phyloP scores from a whole-genome alignment of 2,888 invertebrate genomes.

The Lasioglossum lativentre region DNA sequence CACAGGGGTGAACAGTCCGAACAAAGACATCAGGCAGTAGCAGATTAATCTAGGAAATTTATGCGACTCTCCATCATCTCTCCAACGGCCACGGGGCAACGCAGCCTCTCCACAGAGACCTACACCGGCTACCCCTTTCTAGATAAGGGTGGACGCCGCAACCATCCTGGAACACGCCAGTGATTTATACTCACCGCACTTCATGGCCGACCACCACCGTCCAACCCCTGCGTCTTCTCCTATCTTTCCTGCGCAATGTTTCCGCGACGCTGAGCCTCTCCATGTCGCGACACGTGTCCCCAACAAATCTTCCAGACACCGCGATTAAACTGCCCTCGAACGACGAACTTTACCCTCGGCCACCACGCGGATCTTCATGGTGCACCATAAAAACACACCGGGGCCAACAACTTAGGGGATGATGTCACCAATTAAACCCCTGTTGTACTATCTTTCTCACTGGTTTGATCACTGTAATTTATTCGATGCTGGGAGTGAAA shows the following conservation, averaged over 20 bases:
- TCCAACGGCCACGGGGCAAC: neutral
- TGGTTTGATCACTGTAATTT: neutral
- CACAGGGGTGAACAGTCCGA: neutral
- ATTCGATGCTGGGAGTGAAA: neutral
- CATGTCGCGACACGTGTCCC: constrained; percentile 67
- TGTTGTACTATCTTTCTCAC: neutral
- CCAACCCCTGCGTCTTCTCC: constrained; percentile 89
- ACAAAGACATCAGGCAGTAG: neutral
- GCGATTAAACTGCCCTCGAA: constrained; percentile 6
- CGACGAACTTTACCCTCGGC: neutral
- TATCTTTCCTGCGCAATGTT: constrained; percentile 80
- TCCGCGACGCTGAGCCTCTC: constrained; percentile 81
- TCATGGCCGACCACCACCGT: constrained; percentile 91
- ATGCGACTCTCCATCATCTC: neutral
- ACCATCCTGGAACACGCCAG: constrained; percentile 6
- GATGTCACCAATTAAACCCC: neutral
- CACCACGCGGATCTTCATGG: neutral
- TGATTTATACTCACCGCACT: constrained; percentile 87
- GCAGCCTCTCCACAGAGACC: neutral
- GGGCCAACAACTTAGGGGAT: neutral
- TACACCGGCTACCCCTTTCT: neutral
- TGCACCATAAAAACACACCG: neutral
- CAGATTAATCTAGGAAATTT: constrained; percentile 15
- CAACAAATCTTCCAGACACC: constrained; percentile 34
- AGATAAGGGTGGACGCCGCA: neutral